Evolutionary conservation across 2,797 vertebrate species (phyloP), one percentile per base, ranked within the genome.

Genomic region (Coilia nasus): DNA sequence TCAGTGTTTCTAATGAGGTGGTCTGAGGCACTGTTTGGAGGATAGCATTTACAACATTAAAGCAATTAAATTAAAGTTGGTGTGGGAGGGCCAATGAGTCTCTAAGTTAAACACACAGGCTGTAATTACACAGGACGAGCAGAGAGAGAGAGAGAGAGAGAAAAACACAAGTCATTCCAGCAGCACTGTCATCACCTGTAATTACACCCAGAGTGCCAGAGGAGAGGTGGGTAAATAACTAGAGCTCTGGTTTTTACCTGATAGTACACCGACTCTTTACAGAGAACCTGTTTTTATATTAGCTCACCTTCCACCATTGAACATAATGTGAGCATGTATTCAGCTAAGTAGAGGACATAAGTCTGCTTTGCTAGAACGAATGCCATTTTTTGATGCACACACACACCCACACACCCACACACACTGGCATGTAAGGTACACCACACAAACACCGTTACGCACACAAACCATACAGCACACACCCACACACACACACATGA

Each of bases 401-500:
- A 91, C 62, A 14, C 10, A 62, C 23, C 44, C 17, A 64, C 17
- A 11, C 47, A 46, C 56, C 11, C 12, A 57, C 56, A 57, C 12
- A 14, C 56, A 25, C 41, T 44, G 21, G 41, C 57, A 71, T 3
- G 46, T 47, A 47, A 47, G 46, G 46, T n/a, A 47, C 46, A 47
- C 4, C 46, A 83, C 23, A 83, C 67, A 83, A 57, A 80, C 56
- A 84, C 19, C 10, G 46, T 3, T 81, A 10, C 46, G 10, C 46
- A 47, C 10, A 47, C 10, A 47, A 47, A 47, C 46, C 46, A 47
- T 10, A 19, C 44, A n/a, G 81, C 6, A 46, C 54, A 12, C 2
- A 62, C 12, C 41, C 12, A 64, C 11, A 12, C 47, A 44, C 94
- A 97, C 98, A 97, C 95, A 99, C 98, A 89, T n/a, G n/a, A n/a